Evolutionary conservation across 2,888 invertebrate genomes (phyloP), one percentile per base, ranked within the genome.

Genomic region (Cephus spinipes): DNA sequence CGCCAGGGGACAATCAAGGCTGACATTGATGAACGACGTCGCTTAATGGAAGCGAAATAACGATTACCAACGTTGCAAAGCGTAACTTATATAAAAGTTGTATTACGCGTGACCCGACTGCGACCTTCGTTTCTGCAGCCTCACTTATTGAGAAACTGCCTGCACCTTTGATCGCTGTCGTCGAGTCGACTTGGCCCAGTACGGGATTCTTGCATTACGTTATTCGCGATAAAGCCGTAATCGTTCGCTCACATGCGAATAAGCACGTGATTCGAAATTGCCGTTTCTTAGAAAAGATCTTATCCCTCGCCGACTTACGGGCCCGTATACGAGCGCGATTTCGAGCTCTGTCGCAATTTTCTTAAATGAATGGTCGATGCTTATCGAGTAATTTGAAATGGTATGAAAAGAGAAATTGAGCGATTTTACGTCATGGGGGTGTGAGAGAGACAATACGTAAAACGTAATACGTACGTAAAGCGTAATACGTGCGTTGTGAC

Each of bases 401-500:
- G 55, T 2, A 55, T 23, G 55, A 23, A 23, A 55, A 9, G 15
- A 55, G 23, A 55, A 55, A 1, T 15, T 23, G 23, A 55, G 23
- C 55, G 55, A 55, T 23, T 23, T 55, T 23, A 55, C 55, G 23
- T 55, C 2, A 9, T 23, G 23, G 15, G 55, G 23, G 55, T 1
- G 2, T 1, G 55, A 55, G 23, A 4, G 23, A 9, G 23, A 55
- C 9, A 23, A 55, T 2, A 23, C 0, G 40, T 55, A 9, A 6
- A 23, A 9, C 23, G 31, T 30, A 30, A 77, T 77, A 55, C 32
- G 32, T 73, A 33, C 73, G 35, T 35, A 11, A 3, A 12, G 11
- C 35, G 3, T 35, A 35, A 35, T 35, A 69, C 30, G 68, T 68
- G 36, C 74, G 68, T 79, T 81, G 35, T 68, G 74, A 69, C 15